Evolutionary conservation across 2,797 vertebrate species (phyloP), one percentile per base, ranked within the genome.

Genomic region (Triplophysa yarkandensis): DNA sequence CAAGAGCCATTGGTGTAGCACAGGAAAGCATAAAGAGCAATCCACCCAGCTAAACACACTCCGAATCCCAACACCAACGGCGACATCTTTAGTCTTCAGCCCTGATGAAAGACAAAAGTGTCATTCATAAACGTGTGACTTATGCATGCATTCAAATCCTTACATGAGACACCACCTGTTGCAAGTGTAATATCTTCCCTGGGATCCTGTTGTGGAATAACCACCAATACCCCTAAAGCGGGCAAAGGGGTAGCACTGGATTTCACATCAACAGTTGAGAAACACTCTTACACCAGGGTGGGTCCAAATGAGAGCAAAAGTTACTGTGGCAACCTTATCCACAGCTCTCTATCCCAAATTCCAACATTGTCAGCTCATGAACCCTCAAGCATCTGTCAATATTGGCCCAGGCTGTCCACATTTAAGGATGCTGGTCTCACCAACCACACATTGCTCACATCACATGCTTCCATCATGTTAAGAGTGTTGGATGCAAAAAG

Each of bases 1-100:
- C 92, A 90, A 83, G 87, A 89, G 60, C 87, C 87, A 70, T 93
- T 93, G 74, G 92, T 43, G 41, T 19, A 83, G 81, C 94, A 96
- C 87, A 98, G 90, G 82, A 92, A 84, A 10, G 87, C 54, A 83
- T 98, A 98, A 81, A 98, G 91, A 14, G 86, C 88, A 11, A 90
- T 84, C 96, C 97, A 98, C 65, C 88, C 92, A 60, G 88, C 87
- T 68, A 97, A 88, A 86, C 93, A 94, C 83, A 93, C 90, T 62
- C 92, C 87, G 11, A 90, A 92, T 63, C 85, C 86, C 66, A 93
- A 85, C 76, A 92, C 87, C 80, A 95, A 83, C 74, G 80, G 54
- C 11, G 84, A 84, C 92, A 93, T 94, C 85, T 84, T 89, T 74
- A 39, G 57, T 83, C 90, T 90, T 68, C 64, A 68, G 68, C 81